Evolutionary conservation across 2,113 vertebrate genomes (phyloP), one percentile per base, ranked within the genome.

Genomic region (Lampris incognitus): DNA sequence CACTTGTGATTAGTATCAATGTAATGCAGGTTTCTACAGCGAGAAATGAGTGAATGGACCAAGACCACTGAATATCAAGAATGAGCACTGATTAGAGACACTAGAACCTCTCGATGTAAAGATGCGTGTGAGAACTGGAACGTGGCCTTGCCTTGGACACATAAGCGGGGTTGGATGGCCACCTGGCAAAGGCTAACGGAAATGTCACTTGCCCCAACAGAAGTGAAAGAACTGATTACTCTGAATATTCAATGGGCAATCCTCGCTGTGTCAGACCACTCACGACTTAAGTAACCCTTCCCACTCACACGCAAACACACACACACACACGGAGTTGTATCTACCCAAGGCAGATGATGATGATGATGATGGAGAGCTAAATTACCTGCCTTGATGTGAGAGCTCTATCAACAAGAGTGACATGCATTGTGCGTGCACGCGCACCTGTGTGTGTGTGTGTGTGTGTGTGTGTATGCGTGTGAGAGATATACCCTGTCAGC

Each of bases 301-400:
- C 1, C 44, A 46, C 44, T 24, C 24, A 24, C 24, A 24, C 24
- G 24, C 24, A 24, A 24, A 24, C 24, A 24, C 24, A 24, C 24
- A 24, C 58, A 40, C 58, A 60, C 72, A 6, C 39, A 51, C 37
- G 77, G 71, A 79, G 90, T 82, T 72, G 56, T 88, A 86, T 90
- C 91, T 89, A 87, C 85, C 83, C 74, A 78, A 88, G 87, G 83
- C 87, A 83, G 83, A 84, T 48, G 38, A 70, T 81, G 10, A 46
- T 57, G 67, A 82, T 50, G 72, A 83, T 68, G 87, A 72, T 61
- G 81, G 80, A 87, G 82, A 67, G 87, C 82, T 85, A 88, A 92
- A 93, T 92, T 86, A 92, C 82, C 85, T 84, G 69, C 85, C 88
- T 82, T 75, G 85, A 93, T 89, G 91, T 86, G 81, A 79, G 78